Conservation (phyloP, 2,797 vertebrate genomes). For the Ispidina lecontei region DNA sequence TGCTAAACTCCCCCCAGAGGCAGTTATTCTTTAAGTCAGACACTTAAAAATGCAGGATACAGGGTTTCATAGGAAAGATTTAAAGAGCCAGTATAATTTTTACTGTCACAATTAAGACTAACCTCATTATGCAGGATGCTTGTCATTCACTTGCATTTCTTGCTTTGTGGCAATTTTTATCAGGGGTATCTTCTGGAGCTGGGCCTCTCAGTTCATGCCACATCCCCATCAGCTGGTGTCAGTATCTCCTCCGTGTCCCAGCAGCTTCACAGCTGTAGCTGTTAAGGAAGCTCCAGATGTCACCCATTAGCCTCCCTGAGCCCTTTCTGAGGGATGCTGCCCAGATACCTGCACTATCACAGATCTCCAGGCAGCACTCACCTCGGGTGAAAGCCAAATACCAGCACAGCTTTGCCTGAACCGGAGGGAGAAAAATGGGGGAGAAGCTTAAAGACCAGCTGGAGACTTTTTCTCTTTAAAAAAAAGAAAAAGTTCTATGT, state of each 20-base stretch:
- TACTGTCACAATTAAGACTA: rapidly evolving
- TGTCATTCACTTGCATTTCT: neutral
- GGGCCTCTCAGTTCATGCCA: neutral
- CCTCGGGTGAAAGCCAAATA: neutral
- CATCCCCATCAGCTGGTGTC: neutral
- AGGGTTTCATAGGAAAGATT: neutral
- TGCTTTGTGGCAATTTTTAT: no score
- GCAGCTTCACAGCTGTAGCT: neutral
- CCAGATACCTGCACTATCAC: neutral
- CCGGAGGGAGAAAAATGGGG: neutral
- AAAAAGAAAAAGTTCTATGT: no score
- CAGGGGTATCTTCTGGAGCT: no score
- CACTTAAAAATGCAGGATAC: neutral
- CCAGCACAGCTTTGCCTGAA: neutral
- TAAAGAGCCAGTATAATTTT: neutral
- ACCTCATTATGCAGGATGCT: rapidly evolving
- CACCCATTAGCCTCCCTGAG: neutral
- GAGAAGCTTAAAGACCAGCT: neutral
- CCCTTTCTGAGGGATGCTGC: neutral
- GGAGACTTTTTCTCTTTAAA: neutral
- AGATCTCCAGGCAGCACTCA: neutral
- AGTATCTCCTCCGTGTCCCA: rapidly evolving
- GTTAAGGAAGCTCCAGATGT: neutral
- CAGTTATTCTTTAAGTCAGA: neutral
- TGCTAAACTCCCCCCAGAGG: neutral